phyloP scores from a whole-genome alignment of 2,888 invertebrate genomes.

The Oligia latruncula region DNA sequence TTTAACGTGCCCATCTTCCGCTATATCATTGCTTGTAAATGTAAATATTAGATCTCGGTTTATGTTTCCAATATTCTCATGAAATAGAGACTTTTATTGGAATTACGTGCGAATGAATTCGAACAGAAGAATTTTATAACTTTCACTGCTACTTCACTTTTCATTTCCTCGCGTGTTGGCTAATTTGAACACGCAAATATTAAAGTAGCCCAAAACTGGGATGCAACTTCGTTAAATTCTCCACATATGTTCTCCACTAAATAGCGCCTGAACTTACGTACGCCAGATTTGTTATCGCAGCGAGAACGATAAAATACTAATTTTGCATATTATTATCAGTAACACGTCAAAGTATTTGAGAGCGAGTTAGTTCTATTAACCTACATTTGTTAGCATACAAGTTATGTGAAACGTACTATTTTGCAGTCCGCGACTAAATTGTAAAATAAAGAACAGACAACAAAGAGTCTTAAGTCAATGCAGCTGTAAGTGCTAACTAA shows the following conservation, averaged over 20 bases:
- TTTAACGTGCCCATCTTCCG: neutral
- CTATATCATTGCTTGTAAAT: neutral
- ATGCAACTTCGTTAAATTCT: conserved; percentile 28
- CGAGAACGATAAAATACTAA: conserved; percentile 6
- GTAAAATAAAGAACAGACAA: conserved; percentile 27
- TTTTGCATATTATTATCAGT: conserved; percentile 23
- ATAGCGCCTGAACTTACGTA: conserved; percentile 24
- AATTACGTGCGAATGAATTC: conserved; percentile 20
- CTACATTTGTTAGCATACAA: conserved; percentile 20
- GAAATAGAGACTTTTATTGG: neutral
- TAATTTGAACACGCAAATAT: conserved; percentile 44
- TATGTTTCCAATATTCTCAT: conserved; percentile 4
- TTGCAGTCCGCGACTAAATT: conserved; percentile 12
- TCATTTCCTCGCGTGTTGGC: conserved; percentile 21
- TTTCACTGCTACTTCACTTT: conserved; percentile 53
- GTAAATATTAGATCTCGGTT: neutral
- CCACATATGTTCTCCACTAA: conserved; percentile 16
- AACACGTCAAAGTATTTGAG: conserved; percentile 44
- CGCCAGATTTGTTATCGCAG: conserved; percentile 11
- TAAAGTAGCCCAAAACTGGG: conserved; percentile 15
- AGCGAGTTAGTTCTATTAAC: conserved; percentile 23
- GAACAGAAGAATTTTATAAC: conserved; percentile 23
- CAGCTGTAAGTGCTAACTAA: conserved; percentile 63
- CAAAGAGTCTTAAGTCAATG: conserved; percentile 54
- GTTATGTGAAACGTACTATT: conserved; percentile 12